Percentiles rank a stretch among this genome's conserved stretches.
phyloP scores from a whole-genome alignment of 2,797 vertebrate genomes.

The Epinephelus awoara region DNA sequence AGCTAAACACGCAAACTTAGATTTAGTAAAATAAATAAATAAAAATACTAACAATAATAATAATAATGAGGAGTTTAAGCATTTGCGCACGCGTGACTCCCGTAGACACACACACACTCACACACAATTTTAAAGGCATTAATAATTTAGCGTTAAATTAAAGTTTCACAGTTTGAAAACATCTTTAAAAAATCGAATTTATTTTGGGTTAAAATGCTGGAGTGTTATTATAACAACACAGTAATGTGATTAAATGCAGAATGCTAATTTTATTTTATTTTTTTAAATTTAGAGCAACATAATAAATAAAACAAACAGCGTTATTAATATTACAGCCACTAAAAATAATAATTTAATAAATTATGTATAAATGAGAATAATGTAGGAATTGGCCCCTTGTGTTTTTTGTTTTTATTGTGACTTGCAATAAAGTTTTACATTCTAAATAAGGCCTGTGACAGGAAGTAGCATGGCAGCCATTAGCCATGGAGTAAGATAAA shows the following conservation, averaged over 20 bases:
- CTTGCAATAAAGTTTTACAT: constrained; percentile 1
- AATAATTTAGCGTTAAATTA: neutral
- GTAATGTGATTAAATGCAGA: constrained; percentile 6
- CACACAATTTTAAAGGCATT: neutral
- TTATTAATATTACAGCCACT: constrained; percentile 6
- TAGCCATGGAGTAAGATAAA: constrained; percentile 24
- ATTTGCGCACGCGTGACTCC: constrained; percentile 9
- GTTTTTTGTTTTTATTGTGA: constrained; percentile 2
- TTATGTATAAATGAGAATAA: constrained; percentile 14
- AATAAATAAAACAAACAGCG: neutral
- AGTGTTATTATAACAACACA: constrained; percentile 23
- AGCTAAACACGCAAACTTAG: neutral
- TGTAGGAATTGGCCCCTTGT: neutral
- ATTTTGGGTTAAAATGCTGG: neutral
- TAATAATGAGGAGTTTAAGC: constrained; percentile 8
- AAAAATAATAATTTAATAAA: constrained; percentile 4
- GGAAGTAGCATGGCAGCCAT: neutral
- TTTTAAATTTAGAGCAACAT: neutral
- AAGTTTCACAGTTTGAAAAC: constrained; percentile 13
- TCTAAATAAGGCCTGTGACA: constrained; percentile 4
- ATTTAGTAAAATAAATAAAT: neutral
- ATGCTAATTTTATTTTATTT: constrained; percentile 7
- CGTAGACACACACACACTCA: neutral
- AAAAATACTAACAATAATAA: neutral
- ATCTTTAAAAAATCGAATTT: neutral